phyloP scores from a whole-genome alignment of 2,888 invertebrate species.

The Drosophila austrosaltans region DNA sequence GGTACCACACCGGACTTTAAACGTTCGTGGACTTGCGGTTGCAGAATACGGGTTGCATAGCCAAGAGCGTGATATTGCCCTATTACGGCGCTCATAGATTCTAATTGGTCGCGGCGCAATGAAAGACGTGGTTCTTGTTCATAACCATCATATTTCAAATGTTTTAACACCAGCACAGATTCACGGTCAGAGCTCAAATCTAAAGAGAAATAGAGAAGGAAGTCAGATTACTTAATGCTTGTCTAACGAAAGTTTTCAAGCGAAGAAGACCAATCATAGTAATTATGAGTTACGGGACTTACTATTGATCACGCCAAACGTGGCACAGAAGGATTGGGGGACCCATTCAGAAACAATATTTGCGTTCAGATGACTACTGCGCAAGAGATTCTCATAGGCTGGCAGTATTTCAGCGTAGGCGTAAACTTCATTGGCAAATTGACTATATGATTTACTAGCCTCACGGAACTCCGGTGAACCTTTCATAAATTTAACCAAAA shows the following conservation, averaged over 20 bases:
- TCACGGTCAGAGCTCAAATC: constrained; percentile 70
- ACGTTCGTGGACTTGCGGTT: constrained; percentile 66
- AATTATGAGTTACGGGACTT: background rate
- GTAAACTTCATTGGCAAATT: constrained; percentile 81
- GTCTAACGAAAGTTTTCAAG: no score
- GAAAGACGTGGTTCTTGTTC: constrained; percentile 76
- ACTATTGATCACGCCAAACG: constrained; percentile 78
- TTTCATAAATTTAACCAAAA: constrained; percentile 82
- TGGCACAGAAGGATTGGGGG: constrained; percentile 71
- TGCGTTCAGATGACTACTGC: constrained; percentile 52
- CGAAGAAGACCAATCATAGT: background rate
- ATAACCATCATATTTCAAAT: constrained; percentile 77
- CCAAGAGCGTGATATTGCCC: constrained; percentile 80
- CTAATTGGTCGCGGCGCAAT: constrained; percentile 75
- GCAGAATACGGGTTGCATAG: constrained; percentile 72
- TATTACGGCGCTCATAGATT: constrained; percentile 72
- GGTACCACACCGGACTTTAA: constrained; percentile 68
- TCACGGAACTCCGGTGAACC: constrained; percentile 77
- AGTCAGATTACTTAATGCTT: no score
- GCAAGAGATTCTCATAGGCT: constrained; percentile 72
- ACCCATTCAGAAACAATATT: constrained; percentile 66
- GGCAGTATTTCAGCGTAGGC: constrained; percentile 79
- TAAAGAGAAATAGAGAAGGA: constrained; percentile 19
- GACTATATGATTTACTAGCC: constrained; percentile 76
- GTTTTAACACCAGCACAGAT: constrained; percentile 78